Evolutionary conservation across 2,113 vertebrate genomes (phyloP).

Genomic region (Thryonomys swinderianus): DNA sequence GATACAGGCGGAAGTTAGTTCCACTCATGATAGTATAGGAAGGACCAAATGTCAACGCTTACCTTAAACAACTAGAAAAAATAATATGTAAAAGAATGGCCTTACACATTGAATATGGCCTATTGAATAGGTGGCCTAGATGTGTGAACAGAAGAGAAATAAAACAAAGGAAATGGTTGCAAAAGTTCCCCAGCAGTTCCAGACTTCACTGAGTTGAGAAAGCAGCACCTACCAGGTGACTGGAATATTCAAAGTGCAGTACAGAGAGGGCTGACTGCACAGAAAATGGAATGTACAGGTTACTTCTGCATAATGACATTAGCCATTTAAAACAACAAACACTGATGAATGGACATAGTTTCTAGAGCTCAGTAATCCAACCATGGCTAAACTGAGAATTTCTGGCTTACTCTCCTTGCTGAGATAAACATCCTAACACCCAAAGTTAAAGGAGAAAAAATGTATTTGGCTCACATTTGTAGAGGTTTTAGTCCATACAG

Average conservation of each 20-base stretch:
- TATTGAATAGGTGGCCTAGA: not conserved
- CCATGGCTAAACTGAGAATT: not conserved
- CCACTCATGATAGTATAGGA: not conserved
- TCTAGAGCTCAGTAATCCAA: not conserved
- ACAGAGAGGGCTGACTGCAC: not conserved
- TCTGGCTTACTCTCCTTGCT: not conserved
- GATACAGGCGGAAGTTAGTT: not conserved
- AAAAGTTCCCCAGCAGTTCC: not conserved
- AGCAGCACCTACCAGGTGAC: not conserved
- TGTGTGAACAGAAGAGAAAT: not conserved
- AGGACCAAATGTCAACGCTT: constrained; percentile 19
- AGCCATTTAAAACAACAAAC: not conserved
- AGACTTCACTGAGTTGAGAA: not conserved
- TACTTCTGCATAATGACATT: not conserved
- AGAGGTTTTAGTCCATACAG: not conserved
- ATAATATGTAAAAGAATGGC: not conserved
- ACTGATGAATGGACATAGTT: not conserved
- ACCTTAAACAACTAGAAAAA: constrained; percentile 14
- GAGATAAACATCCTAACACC: not conserved
- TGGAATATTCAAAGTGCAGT: not conserved
- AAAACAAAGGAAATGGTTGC: not conserved
- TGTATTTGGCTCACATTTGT: not conserved
- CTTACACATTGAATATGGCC: not conserved
- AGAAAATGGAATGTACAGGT: not conserved
- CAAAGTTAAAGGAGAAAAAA: not conserved